Evolutionary conservation across 2,797 vertebrate species (phyloP), one percentile per base, ranked within the genome.

Genomic region (Sciaenops ocellatus): DNA sequence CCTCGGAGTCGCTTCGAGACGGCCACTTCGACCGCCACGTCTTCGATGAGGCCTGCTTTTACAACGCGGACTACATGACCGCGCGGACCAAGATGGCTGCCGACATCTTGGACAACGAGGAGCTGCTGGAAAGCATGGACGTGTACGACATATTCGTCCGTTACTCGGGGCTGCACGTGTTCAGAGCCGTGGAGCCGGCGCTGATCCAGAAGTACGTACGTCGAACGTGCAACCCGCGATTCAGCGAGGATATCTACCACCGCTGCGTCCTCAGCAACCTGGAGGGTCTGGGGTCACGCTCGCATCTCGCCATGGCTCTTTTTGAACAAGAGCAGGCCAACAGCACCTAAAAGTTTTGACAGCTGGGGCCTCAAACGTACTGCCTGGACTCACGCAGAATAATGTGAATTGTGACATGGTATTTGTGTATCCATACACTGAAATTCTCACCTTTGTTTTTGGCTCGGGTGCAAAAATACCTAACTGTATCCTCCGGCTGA

Each of bases 261-360:
- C 97, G 97, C 84, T 99, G 98, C 1, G 95, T 98, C 76, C 96
- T 99, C 62, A 98, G 98, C 90, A 99, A 97, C 93, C 91, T 99
- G 92, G 96, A 99, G 90, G 96, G 97, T 4, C 94, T 99, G 1
- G 97, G 96, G 0, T 98, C 97, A 1, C 97, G 98, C 6, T 96
- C 97, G 0, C 97, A 99, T 77, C 94, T 99, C 12, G 98, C 98
- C 24, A 95, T 97, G 96, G 97, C 97, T 2, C 95, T 99, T 61
- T 98, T 98, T 7, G 97, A 99, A 80, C 98, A 99, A 78, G 98
- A 99, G 62, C 98, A 99, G 94, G 97, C 97, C 85, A 98, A 98
- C 88, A 99, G 98, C 94, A 99, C 98, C 61, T 98, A 96, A 73
- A 67, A 16, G 67, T 26, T 30, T 12, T 3, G 46, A 1, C 41